phyloP scores from a whole-genome alignment of 2,113 vertebrate species.

The Mungos mungo region DNA sequence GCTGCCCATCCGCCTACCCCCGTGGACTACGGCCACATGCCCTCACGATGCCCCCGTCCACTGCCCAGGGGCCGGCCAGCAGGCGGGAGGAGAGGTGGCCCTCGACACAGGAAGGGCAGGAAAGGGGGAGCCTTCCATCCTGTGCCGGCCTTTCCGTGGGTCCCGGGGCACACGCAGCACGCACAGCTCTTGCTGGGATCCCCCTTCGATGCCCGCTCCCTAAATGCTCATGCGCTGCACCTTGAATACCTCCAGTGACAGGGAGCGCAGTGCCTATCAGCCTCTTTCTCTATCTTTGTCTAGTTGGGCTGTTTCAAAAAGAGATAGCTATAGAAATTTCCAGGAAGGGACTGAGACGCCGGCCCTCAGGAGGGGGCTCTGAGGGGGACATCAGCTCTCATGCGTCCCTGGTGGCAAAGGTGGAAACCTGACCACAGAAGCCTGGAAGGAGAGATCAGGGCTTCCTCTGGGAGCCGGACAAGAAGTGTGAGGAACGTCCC shows the following conservation, averaged over 20 bases:
- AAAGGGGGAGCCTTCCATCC: neutral
- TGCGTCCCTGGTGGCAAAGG: neutral
- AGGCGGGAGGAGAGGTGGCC: neutral
- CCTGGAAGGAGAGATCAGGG: fast-evolving
- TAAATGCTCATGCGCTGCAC: fast-evolving
- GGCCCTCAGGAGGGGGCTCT: neutral
- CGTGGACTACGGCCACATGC: neutral
- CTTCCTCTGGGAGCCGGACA: neutral
- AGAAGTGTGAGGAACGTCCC: neutral
- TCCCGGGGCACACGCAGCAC: neutral
- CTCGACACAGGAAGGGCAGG: no score
- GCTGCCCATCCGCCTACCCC: neutral
- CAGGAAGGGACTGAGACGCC: neutral
- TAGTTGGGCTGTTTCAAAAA: neutral
- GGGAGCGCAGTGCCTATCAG: neutral
- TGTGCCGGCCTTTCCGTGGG: neutral
- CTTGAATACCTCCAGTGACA: neutral
- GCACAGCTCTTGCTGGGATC: neutral
- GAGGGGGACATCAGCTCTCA: fast-evolving
- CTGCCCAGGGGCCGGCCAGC: neutral
- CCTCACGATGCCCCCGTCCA: neutral
- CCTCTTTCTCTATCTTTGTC: neutral
- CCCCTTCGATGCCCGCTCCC: neutral
- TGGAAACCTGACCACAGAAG: fast-evolving
- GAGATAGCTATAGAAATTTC: neutral